Evolutionary conservation across 2,797 vertebrate genomes (phyloP), one percentile per base, ranked within the genome.

Genomic region (Melanotaenia trifasciata): DNA sequence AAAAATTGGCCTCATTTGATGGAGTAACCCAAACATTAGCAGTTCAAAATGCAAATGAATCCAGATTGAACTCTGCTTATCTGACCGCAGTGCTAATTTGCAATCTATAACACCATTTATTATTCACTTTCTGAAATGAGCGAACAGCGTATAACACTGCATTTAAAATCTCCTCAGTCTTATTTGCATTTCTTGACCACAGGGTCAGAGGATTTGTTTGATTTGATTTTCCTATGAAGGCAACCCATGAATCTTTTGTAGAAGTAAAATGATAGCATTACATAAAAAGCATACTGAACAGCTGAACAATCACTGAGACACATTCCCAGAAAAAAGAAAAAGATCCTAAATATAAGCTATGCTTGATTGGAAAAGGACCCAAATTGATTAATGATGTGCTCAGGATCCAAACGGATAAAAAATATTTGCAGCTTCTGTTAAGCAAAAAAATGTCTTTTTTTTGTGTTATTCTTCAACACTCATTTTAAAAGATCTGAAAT

Each of bases 51-150:
- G 80, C 81, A 75, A 85, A 89, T 90, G 87, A 20, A 86, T 88
- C 85, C 79, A 88, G 88, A 90, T 77, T 84, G 80, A 89, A 81
- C 77, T 75, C 62, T 77, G 74, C 84, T 87, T 83, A 86, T 90
- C 87, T 88, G 87, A 88, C 84, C 88, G 81, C 79, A 36, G 59
- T 79, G 84, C 86, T 90, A 90, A 93, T 92, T 92, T 88, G 81
- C 78, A 88, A 87, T 90, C 89, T 84, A 76, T 67, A 70, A 82
- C 74, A 65, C 58, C 75, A 90, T 91, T 85, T 78, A 84, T 90
- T 91, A 93, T 91, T 93, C 85, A 91, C 91, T 86, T 80, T 71
- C 72, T 71, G 58, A 60, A 76, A 84, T 77, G 79, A 83, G 68
- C 67, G 83, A 88, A 79, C 71, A 87, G 84, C 87, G 66, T 28